Percentiles rank a stretch among this genome's conserved stretches.
These are phyloP conservation scores for Lagocephalus sceleratus DNA, from an alignment of 2,797 vertebrate species.

Conservation along the genomic window DNA sequence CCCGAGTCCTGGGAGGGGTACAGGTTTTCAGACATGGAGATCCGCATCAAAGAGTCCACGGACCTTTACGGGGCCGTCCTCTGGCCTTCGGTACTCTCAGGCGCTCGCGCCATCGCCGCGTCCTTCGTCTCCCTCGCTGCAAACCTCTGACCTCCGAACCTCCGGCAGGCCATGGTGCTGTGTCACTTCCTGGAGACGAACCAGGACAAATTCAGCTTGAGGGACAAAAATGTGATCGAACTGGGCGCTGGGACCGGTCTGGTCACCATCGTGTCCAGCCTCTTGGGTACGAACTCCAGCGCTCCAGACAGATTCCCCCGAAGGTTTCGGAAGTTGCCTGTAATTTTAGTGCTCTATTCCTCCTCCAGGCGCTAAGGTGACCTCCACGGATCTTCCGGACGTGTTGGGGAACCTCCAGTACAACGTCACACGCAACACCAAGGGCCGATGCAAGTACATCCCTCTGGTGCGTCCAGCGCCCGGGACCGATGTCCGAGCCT, in stretches of 20 bases:
- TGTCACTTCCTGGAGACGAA: conserved; percentile 92
- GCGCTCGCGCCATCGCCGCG: background rate
- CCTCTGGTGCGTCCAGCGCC: conserved; percentile 63
- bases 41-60: conserved; percentile 88
- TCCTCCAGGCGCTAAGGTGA: conserved; percentile 81
- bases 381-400: conserved; percentile 90
- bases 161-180: conserved; percentile 86
- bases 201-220: conserved; percentile 78
- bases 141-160: background rate
- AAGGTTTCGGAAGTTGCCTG: too few species aligned
- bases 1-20: conserved; percentile 86
- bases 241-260: conserved; percentile 94
- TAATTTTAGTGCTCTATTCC: too few species aligned
- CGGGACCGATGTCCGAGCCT: too few species aligned
- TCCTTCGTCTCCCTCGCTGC: background rate
- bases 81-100: conserved; percentile 88
- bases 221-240: conserved; percentile 92
- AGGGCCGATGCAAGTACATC: conserved; percentile 80
- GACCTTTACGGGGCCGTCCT: conserved; percentile 91
- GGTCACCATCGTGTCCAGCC: conserved; percentile 88
- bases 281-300: conserved; percentile 78
- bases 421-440: conserved; percentile 87
- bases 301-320: too few species aligned
- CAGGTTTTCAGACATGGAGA: conserved; percentile 82
- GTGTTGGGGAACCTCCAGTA: conserved; percentile 88